Evolutionary conservation across 92 coral and sea anemone genomes (phyloP).

Genomic region (Porites cylindrica): DNA sequence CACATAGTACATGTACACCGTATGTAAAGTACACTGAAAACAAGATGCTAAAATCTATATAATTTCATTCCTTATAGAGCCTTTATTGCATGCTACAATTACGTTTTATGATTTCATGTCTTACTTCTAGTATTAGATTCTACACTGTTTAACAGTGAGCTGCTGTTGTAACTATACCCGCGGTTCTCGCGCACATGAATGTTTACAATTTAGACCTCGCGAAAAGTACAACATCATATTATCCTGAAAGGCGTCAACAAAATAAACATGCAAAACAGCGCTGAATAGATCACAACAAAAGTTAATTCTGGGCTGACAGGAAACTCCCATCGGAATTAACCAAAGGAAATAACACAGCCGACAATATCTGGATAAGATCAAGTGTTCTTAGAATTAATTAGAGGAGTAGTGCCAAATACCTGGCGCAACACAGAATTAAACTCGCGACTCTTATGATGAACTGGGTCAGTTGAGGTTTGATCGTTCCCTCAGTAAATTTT

Average conservation of each 20-base stretch:
- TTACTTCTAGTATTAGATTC: too few species aligned
- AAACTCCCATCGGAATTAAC: conserved; percentile 2
- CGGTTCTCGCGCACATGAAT: background rate
- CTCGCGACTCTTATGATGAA: too few species aligned
- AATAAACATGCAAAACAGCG: background rate
- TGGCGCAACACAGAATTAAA: background rate
- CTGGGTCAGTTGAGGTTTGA: too few species aligned
- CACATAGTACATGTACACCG: background rate
- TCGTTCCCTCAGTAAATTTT: background rate
- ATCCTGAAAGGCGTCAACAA: too few species aligned
- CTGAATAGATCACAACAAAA: conserved; percentile 19
- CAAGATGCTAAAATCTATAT: background rate
- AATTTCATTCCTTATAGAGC: background rate
- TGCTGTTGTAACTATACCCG: too few species aligned
- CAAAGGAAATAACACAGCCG: background rate
- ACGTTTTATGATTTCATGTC: too few species aligned
- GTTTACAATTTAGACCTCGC: background rate
- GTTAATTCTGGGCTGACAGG: background rate
- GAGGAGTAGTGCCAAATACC: background rate
- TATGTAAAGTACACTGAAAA: background rate
- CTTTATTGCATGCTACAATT: background rate
- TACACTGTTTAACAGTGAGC: too few species aligned
- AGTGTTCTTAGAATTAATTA: background rate
- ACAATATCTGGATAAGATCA: conserved; percentile 7
- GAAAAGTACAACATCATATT: background rate